Percentiles rank a stretch among this genome's conserved stretches.
Evolutionary conservation across 2,797 vertebrate species (phyloP).

Genomic region (Peromyscus melanophrys): DNA sequence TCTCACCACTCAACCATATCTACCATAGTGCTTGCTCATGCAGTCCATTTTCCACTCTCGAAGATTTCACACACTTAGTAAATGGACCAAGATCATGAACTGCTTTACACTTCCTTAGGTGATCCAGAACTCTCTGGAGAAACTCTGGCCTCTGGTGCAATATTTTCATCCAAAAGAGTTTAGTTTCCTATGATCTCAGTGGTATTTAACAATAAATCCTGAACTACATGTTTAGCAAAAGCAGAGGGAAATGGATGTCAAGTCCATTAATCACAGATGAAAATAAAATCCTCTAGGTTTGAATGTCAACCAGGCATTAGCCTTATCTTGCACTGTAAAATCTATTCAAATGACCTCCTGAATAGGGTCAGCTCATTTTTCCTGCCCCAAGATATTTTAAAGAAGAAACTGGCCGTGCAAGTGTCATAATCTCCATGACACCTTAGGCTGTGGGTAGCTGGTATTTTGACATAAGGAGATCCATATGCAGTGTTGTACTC

Average conservation of each 20-base stretch:
- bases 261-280: conserved; percentile 91
- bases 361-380: conserved; percentile 89
- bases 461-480: conserved; percentile 61
- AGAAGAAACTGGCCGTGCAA: conserved; percentile 84
- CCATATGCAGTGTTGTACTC: conserved; percentile 68
- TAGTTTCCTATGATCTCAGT: conserved; percentile 90
- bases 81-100: conserved; percentile 14
- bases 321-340: conserved; percentile 86
- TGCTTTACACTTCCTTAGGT: conserved; percentile 70
- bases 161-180: conserved; percentile 88
- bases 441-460: conserved; percentile 73
- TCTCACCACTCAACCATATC: neutral
- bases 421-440: conserved; percentile 82
- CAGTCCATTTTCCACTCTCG: conserved; percentile 64
- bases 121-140: conserved; percentile 81
- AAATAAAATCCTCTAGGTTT: conserved; percentile 88
- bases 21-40: neutral
- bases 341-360: conserved; percentile 86
- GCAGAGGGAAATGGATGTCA: conserved; percentile 90
- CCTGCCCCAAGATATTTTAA: conserved; percentile 83
- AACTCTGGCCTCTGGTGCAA: conserved; percentile 87
- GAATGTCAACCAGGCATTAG: conserved; percentile 89
- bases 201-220: conserved; percentile 90
- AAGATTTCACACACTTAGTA: conserved; percentile 61
- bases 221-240: conserved; percentile 87